phyloP scores from a whole-genome alignment of 1,140 invertebrate genomes.

The Drosophila orena region DNA sequence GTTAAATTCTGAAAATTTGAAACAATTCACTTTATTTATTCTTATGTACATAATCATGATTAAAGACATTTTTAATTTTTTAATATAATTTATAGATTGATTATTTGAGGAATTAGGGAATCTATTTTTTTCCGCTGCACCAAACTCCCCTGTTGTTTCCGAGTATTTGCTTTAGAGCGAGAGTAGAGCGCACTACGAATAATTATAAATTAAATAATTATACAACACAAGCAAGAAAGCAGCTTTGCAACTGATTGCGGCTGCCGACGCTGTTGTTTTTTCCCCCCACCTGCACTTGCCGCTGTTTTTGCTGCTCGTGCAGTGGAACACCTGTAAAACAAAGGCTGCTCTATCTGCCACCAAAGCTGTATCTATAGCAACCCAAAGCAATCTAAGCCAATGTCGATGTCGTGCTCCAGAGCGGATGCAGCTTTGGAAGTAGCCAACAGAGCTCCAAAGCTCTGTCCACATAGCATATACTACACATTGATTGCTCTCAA shows the following conservation, averaged over 20 bases:
- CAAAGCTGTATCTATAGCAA: slow-evolving; percentile 24
- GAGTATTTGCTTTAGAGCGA: slow-evolving; percentile 23
- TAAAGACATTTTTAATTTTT: too few species aligned
- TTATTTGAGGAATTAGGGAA: neutral
- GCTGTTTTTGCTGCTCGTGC: slow-evolving; percentile 61
- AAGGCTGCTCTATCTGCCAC: slow-evolving; percentile 67
- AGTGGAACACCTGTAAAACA: slow-evolving; percentile 82
- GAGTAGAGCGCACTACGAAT: slow-evolving; percentile 36
- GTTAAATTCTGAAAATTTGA: too few species aligned
- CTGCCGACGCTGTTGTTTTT: slow-evolving; percentile 38
- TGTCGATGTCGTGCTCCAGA: slow-evolving; percentile 55
- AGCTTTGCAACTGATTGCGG: slow-evolving; percentile 71
- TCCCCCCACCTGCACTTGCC: slow-evolving; percentile 25
- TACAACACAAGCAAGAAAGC: slow-evolving; percentile 78
- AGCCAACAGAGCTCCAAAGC: slow-evolving; percentile 21
- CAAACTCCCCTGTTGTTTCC: slow-evolving; percentile 14
- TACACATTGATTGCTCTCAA: slow-evolving; percentile 11
- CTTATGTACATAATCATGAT: too few species aligned
- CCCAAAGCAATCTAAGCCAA: slow-evolving; percentile 13
- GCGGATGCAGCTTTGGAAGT: slow-evolving; percentile 57
- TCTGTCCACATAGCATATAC: slow-evolving; percentile 22
- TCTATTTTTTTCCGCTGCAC: slow-evolving; percentile 11
- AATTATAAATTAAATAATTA: slow-evolving; percentile 84
- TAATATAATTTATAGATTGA: too few species aligned
- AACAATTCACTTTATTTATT: too few species aligned